Percentiles rank a stretch among this genome's conserved stretches.
Evolutionary conservation across 2,113 vertebrate genomes (phyloP).

Genomic region (Laterallus jamaicensis): DNA sequence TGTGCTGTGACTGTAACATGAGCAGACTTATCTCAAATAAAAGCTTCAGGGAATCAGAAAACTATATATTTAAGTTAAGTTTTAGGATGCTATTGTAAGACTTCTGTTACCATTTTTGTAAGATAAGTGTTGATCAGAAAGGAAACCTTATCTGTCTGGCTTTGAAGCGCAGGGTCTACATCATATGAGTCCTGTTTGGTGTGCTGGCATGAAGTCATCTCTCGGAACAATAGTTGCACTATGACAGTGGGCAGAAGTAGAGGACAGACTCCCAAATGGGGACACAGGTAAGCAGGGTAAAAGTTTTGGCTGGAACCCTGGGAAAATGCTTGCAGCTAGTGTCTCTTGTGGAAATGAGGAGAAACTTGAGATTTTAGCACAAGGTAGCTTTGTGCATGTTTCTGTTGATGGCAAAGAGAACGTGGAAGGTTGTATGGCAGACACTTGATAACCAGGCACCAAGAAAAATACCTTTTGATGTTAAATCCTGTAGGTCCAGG

Average conservation of each 20-base stretch:
- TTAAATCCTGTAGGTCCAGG: neutral
- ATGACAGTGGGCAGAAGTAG: slow-evolving; percentile 23
- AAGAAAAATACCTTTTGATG: slow-evolving; percentile 30
- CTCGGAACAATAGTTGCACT: slow-evolving; percentile 61
- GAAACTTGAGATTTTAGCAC: slow-evolving; percentile 72
- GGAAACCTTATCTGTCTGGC: slow-evolving; percentile 35
- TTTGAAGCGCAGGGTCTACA: neutral
- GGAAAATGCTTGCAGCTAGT: slow-evolving; percentile 72
- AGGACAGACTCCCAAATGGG: slow-evolving; percentile 30
- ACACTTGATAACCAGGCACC: slow-evolving; percentile 41
- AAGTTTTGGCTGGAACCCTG: slow-evolving; percentile 75
- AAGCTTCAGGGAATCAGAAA: neutral
- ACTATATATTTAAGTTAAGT: neutral
- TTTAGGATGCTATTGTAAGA: slow-evolving; percentile 24
- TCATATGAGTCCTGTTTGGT: neutral
- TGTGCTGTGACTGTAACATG: neutral
- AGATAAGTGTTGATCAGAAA: slow-evolving; percentile 14
- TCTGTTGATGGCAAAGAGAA: slow-evolving; percentile 49
- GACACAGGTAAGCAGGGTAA: slow-evolving; percentile 55
- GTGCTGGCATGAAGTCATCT: slow-evolving; percentile 30
- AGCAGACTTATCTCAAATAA: neutral
- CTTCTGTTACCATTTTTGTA: neutral
- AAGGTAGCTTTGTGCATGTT: slow-evolving; percentile 72
- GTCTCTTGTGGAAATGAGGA: slow-evolving; percentile 59
- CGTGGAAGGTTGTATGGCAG: slow-evolving; percentile 19